These are phyloP conservation scores for Drosophila sechellia DNA, from an alignment of 1,140 invertebrate genomes.

Conservation along the genomic window DNA sequence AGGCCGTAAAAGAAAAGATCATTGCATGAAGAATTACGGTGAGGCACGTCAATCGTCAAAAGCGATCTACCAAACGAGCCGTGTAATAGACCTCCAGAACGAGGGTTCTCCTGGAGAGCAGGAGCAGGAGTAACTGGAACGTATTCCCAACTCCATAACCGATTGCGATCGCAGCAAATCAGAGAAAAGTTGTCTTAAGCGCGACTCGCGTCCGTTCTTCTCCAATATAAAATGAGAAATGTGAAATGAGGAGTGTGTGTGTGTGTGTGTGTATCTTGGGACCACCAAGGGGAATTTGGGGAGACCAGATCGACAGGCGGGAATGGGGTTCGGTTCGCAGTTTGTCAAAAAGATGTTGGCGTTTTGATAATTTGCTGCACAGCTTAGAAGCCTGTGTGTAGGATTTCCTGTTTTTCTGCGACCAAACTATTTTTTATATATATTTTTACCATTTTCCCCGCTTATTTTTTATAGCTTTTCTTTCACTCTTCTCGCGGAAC, in stretches of 20 bases:
- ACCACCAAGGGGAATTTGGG: conserved; percentile 40
- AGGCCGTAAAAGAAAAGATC: conserved; percentile 66
- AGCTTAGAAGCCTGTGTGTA: conserved; percentile 61
- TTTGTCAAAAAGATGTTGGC: conserved; percentile 83
- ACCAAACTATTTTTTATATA: conserved; percentile 45
- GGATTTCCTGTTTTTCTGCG: conserved; percentile 71
- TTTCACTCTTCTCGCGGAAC: conserved; percentile 27
- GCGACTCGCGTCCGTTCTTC: conserved; percentile 56
- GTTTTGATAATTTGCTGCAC: conserved; percentile 80
- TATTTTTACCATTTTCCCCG: conserved; percentile 18
- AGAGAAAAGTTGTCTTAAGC: conserved; percentile 62
- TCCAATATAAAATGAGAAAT: conserved; percentile 24
- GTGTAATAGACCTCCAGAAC: conserved; percentile 51
- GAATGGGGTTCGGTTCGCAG: conserved; percentile 59
- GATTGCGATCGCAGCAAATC: conserved; percentile 82
- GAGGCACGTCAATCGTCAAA: conserved; percentile 76
- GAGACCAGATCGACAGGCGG: conserved; percentile 3
- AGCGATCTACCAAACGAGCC: conserved; percentile 70
- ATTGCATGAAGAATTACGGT: conserved; percentile 80
- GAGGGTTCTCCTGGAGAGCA: conserved; percentile 31
- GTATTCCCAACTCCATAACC: conserved; percentile 37
- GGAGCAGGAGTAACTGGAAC: conserved; percentile 41
- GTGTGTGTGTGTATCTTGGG: conserved; percentile 27
- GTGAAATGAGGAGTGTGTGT: conserved; percentile 6
- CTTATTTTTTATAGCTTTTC: conserved; percentile 18